phyloP scores from a whole-genome alignment of 2,888 invertebrate genomes.

The Orchesella flavescens region DNA sequence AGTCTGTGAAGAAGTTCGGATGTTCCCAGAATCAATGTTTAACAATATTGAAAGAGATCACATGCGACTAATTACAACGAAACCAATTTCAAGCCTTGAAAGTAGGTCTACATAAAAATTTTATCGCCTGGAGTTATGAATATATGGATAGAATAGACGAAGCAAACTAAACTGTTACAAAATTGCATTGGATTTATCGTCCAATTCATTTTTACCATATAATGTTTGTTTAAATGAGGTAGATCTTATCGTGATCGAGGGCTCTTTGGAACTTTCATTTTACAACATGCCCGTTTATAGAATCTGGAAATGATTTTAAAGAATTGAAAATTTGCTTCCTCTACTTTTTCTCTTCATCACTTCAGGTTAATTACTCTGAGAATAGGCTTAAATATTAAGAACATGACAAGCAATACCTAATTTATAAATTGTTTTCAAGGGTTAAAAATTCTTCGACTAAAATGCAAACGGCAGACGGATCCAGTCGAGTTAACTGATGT shows the following conservation, averaged over 20 bases:
- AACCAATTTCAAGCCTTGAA: constrained; percentile 62
- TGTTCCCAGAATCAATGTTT: constrained; percentile 26
- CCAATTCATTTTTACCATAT: not conserved
- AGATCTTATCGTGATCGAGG: too few relatives aligned
- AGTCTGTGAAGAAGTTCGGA: constrained; percentile 52
- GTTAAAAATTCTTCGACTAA: constrained; percentile 63
- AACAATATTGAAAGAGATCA: constrained; percentile 36
- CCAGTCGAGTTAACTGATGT: constrained; percentile 66
- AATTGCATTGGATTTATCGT: not conserved
- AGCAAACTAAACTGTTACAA: too few relatives aligned
- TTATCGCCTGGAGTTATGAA: not conserved
- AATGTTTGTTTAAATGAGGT: not conserved
- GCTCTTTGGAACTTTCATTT: too few relatives aligned
- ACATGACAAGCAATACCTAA: not conserved
- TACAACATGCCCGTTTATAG: too few relatives aligned
- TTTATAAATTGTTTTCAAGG: constrained; percentile 44
- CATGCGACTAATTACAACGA: constrained; percentile 35
- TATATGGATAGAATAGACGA: not conserved
- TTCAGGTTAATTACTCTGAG: not conserved
- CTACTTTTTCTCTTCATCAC: not conserved
- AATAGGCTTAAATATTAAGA: not conserved
- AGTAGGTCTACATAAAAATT: constrained; percentile 46
- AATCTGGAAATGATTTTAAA: not conserved
- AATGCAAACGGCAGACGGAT: constrained; percentile 61
- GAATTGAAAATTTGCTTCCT: not conserved